A percentile compares a stretch with the other conserved stretches of the same genome.
Evolutionary conservation across 1,140 invertebrate species (phyloP).

Genomic region (Drosophila equinoxialis): DNA sequence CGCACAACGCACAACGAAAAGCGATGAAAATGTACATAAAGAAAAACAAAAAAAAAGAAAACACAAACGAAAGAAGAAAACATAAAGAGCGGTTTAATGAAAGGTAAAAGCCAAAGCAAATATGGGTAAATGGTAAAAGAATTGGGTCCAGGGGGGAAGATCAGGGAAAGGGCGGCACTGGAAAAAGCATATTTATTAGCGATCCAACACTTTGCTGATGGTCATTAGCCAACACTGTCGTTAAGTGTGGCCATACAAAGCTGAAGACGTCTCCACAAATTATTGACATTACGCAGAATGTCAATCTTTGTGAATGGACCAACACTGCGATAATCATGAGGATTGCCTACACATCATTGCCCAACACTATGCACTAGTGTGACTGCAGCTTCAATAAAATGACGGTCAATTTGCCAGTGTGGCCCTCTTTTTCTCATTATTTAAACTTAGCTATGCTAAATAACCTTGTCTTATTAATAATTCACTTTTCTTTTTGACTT

Average conservation of each 20-base stretch:
- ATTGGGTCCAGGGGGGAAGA: too few relatives aligned
- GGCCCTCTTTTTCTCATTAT: not conserved
- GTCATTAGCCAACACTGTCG: too few relatives aligned
- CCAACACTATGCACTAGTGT: not conserved
- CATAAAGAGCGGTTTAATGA: conserved; percentile 1
- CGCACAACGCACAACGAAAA: conserved; percentile 31
- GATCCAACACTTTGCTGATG: too few relatives aligned
- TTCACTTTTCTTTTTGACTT: not conserved
- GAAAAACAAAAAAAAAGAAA: conserved; percentile 25
- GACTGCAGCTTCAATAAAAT: not conserved
- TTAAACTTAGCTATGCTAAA: conserved; percentile 7
- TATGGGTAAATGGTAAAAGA: not conserved
- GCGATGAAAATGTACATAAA: conserved; percentile 27
- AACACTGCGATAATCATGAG: too few relatives aligned
- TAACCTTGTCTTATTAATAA: not conserved
- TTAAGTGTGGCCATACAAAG: too few relatives aligned
- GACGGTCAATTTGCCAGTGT: not conserved
- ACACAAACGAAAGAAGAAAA: conserved; percentile 6
- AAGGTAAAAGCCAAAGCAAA: conserved; percentile 22
- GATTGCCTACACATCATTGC: not conserved
- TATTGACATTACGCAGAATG: too few relatives aligned
- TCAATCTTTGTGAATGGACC: too few relatives aligned
- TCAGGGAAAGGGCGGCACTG: not conserved
- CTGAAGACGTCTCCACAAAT: too few relatives aligned
- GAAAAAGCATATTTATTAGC: not conserved